phyloP scores from a whole-genome alignment of 2,888 invertebrate species.

The Aporophyla lueneburgensis region DNA sequence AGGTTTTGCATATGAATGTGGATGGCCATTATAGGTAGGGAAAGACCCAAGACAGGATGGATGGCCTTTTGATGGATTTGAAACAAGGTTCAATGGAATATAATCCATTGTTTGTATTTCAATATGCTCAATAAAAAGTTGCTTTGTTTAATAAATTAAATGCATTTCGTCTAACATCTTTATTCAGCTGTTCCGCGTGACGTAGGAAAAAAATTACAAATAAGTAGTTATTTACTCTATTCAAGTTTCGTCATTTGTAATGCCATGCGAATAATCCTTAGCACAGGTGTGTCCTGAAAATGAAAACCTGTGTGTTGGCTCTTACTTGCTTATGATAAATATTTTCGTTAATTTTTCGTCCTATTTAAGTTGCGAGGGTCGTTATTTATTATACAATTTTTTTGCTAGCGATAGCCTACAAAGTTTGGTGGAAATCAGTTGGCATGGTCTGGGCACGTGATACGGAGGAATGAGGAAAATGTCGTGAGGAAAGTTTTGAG shows the following conservation, averaged over 20 bases:
- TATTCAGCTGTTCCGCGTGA: slow-evolving; percentile 22
- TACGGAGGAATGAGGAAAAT: too few relatives aligned
- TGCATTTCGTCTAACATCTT: background rate
- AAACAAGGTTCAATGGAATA: background rate
- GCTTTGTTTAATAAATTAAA: background rate
- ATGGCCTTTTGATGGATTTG: background rate
- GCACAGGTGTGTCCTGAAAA: slow-evolving; percentile 30
- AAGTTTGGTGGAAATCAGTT: too few relatives aligned
- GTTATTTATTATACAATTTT: too few relatives aligned
- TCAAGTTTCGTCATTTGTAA: slow-evolving; percentile 1
- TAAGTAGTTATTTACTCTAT: background rate
- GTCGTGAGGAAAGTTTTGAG: too few relatives aligned
- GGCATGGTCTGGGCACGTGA: too few relatives aligned
- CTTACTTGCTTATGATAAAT: slow-evolving; percentile 1
- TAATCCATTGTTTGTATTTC: slow-evolving; percentile 14
- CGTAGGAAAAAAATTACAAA: background rate
- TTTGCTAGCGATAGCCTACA: too few relatives aligned
- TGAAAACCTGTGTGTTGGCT: slow-evolving; percentile 10
- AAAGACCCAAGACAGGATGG: background rate
- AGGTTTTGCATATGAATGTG: background rate
- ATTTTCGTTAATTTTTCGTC: background rate
- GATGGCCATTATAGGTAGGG: background rate
- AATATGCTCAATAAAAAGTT: slow-evolving; percentile 1
- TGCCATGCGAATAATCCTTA: slow-evolving; percentile 10
- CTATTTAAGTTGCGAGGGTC: too few relatives aligned